Percentiles rank a stretch among this genome's conserved stretches.
Evolutionary conservation across 1,140 invertebrate species (phyloP).

Genomic region (Venustaconcha ellipsiformis): DNA sequence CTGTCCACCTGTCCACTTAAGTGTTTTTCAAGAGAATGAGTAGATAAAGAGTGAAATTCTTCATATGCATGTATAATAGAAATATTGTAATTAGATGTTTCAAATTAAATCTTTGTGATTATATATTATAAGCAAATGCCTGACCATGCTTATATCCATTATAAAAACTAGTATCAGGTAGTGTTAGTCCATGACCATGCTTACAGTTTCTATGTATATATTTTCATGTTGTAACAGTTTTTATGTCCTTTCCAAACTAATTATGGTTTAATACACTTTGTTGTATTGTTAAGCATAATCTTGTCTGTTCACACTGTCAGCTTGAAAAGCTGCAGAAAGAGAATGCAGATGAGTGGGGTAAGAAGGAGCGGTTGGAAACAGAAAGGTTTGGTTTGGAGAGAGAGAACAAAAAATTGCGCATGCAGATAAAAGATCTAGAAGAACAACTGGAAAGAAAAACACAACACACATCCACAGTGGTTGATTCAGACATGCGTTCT

Average conservation of each 20-base stretch:
- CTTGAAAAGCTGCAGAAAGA: constrained; percentile 88
- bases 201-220: not conserved
- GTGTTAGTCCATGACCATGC: not conserved
- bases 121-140: too few relatives aligned
- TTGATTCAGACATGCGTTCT: constrained; percentile 78
- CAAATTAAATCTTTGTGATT: too few relatives aligned
- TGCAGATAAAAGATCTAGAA: constrained; percentile 84
- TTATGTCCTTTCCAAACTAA: not conserved
- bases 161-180: not conserved
- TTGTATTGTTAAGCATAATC: not conserved
- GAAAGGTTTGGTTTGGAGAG: constrained; percentile 88
- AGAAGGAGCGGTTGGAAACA: constrained; percentile 88
- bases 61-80: too few relatives aligned
- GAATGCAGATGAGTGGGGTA: constrained; percentile 93
- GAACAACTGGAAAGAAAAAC: constrained; percentile 76
- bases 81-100: too few relatives aligned
- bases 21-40: too few relatives aligned
- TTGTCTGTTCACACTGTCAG: constrained; percentile 67
- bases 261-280: not conserved
- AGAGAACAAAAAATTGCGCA: constrained; percentile 89
- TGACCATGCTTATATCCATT: not conserved
- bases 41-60: too few relatives aligned
- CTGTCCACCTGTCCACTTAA: too few relatives aligned
- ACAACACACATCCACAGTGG: constrained; percentile 66
- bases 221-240: not conserved